phyloP scores from a whole-genome alignment of 2,888 invertebrate genomes.

The Acanthosepion esculentum region DNA sequence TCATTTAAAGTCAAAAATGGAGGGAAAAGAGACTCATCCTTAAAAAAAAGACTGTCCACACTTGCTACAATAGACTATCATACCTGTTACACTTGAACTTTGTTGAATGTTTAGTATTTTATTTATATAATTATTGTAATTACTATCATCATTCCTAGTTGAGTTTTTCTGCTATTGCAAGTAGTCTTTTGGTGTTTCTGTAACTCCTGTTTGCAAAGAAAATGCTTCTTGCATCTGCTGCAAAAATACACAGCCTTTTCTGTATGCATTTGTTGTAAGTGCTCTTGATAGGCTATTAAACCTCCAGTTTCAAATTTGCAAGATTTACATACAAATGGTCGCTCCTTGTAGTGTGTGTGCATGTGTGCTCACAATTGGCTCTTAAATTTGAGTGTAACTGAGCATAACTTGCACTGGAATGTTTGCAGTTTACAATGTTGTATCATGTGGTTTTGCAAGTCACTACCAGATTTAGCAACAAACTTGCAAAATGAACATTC shows the following conservation, averaged over 20 bases:
- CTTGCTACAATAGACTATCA: slow-evolving; percentile 59
- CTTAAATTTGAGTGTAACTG: slow-evolving; percentile 71
- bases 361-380: slow-evolving; percentile 74
- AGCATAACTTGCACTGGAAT: slow-evolving; percentile 71
- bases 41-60: slow-evolving; percentile 61
- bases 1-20: too few relatives aligned
- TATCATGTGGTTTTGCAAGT: slow-evolving; percentile 72
- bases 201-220: slow-evolving; percentile 56
- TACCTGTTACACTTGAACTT: too few relatives aligned
- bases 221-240: slow-evolving; percentile 58
- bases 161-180: slow-evolving; percentile 50
- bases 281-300: slow-evolving; percentile 58
- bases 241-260: slow-evolving; percentile 59
- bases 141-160: background rate
- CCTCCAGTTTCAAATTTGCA: slow-evolving; percentile 70
- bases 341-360: slow-evolving; percentile 69
- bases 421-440: slow-evolving; percentile 72
- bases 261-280: slow-evolving; percentile 54
- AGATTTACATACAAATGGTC: slow-evolving; percentile 65
- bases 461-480: slow-evolving; percentile 67
- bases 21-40: too few relatives aligned
- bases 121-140: slow-evolving; percentile 45
- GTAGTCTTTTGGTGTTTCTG: slow-evolving; percentile 54
- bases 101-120: too few relatives aligned
- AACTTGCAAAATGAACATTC: slow-evolving; percentile 73